Evolutionary conservation across 2,888 invertebrate species (phyloP).

Genomic region (Hirtodrosophila histrioides): DNA sequence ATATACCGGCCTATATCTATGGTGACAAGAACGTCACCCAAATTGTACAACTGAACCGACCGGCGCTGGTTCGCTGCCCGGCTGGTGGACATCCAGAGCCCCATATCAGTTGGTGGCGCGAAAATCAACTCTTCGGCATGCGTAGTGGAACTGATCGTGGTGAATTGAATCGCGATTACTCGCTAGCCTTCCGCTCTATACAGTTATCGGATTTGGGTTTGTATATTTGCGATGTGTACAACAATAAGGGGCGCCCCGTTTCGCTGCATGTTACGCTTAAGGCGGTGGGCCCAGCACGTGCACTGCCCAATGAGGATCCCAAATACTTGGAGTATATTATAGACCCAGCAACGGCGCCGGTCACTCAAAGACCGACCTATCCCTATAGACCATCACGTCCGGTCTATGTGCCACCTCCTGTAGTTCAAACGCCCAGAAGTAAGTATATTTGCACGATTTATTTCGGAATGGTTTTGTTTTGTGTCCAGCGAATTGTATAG

Average conservation of each 20-base stretch:
- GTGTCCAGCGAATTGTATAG: not conserved
- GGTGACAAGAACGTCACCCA: conserved; percentile 88
- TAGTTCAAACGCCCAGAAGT: conserved; percentile 53
- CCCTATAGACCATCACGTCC: conserved; percentile 84
- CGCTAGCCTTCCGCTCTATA: conserved; percentile 90
- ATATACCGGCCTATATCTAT: conserved; percentile 87
- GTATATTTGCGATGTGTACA: conserved; percentile 96
- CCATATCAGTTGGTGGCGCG: conserved; percentile 93
- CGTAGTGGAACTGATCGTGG: conserved; percentile 81
- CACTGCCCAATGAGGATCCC: conserved; percentile 86
- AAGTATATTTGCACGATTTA: conserved; percentile 56
- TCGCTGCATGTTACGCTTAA: conserved; percentile 91
- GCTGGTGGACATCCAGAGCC: conserved; percentile 93
- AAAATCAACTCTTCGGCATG: conserved; percentile 90
- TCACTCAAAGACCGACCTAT: conserved; percentile 82
- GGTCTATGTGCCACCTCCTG: conserved; percentile 71
- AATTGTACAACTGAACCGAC: conserved; percentile 89
- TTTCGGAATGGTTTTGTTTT: conserved; percentile 20
- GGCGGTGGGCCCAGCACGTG: conserved; percentile 89
- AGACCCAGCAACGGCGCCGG: conserved; percentile 85
- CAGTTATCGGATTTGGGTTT: conserved; percentile 90
- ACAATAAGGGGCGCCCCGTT: conserved; percentile 90
- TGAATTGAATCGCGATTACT: conserved; percentile 90
- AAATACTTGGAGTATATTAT: conserved; percentile 87
- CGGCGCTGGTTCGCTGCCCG: conserved; percentile 90